These are phyloP conservation scores for Chrysolina americana DNA, from an alignment of 2,888 invertebrate species.

Conservation along the genomic window DNA sequence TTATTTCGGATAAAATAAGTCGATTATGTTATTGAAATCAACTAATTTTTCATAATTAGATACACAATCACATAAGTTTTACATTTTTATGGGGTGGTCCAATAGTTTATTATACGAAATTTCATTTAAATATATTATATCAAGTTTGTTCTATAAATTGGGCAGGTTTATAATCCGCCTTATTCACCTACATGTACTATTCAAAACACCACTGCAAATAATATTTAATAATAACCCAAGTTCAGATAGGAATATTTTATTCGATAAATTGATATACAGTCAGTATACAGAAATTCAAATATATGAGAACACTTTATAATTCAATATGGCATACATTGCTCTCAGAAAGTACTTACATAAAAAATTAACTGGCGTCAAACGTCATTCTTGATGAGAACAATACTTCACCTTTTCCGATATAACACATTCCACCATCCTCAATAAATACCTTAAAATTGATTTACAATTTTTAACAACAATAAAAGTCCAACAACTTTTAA, in stretches of 20 bases:
- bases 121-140: neutral
- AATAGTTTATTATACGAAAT: too few species aligned
- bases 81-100: too few species aligned
- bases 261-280: slow-evolving; percentile 16
- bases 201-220: neutral
- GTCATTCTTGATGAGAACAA: neutral
- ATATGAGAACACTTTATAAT: slow-evolving; percentile 16
- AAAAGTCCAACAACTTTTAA: slow-evolving; percentile 32
- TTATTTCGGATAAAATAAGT: too few species aligned
- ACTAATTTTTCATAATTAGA: too few species aligned
- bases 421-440: neutral
- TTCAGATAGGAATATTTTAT: slow-evolving; percentile 9
- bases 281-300: slow-evolving; percentile 20
- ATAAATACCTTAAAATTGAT: slow-evolving; percentile 25
- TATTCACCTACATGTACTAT: too few species aligned
- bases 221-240: neutral
- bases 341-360: slow-evolving; percentile 8
- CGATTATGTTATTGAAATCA: too few species aligned
- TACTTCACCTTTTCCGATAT: neutral
- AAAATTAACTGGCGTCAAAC: slow-evolving; percentile 15
- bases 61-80: too few species aligned
- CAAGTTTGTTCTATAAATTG: too few species aligned
- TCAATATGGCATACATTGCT: slow-evolving; percentile 21
- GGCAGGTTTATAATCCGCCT: too few species aligned
- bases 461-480: slow-evolving; percentile 31